A percentile compares a stretch with the other conserved stretches of the same genome.
Evolutionary conservation across 1,140 invertebrate species (phyloP).

Genomic region (Euglossa dilemma): DNA sequence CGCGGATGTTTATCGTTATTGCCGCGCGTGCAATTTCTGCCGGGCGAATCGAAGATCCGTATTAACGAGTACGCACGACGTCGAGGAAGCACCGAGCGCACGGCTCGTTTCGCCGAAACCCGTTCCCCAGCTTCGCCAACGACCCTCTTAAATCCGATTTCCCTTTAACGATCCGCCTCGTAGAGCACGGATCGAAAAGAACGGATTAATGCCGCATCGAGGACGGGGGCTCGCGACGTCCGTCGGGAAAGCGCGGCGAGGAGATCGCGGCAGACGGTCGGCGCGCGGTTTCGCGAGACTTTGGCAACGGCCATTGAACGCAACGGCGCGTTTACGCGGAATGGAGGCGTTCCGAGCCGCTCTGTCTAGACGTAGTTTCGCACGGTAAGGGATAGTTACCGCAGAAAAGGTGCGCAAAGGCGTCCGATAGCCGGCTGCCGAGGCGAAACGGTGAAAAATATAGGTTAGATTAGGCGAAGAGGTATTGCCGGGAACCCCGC

Average conservation of each 20-base stretch:
- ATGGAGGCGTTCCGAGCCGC: neutral
- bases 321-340: neutral
- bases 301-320: neutral
- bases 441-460: constrained; percentile 61
- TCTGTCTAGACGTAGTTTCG: constrained; percentile 39
- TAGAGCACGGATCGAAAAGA: too few relatives aligned
- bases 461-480: constrained; percentile 72
- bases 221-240: too few relatives aligned
- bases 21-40: constrained; percentile 4
- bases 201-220: neutral
- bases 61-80: neutral
- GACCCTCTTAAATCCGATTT: neutral
- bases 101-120: neutral
- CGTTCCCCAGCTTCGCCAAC: neutral
- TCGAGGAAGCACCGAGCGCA: neutral
- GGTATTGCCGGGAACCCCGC: constrained; percentile 46
- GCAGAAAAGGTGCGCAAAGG: constrained; percentile 3
- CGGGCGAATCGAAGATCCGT: constrained; percentile 1
- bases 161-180: neutral
- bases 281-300: neutral
- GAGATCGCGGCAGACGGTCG: neutral
- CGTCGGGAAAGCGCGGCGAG: too few relatives aligned
- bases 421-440: constrained; percentile 39
- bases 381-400: neutral
- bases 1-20: constrained; percentile 39